phyloP scores from a whole-genome alignment of 2,113 vertebrate genomes.

The Serilophus lunatus region DNA sequence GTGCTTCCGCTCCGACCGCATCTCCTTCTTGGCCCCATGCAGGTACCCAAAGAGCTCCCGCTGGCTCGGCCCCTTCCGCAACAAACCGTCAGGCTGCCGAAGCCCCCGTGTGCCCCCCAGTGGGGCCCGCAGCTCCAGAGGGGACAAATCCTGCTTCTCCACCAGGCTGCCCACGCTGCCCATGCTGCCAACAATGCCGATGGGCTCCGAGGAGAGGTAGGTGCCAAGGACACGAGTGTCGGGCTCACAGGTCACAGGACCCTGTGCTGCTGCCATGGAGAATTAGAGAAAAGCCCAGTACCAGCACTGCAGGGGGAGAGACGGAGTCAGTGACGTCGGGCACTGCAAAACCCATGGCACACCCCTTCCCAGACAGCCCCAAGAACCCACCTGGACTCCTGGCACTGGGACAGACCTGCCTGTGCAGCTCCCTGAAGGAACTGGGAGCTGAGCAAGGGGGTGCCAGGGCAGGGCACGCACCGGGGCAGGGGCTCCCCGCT shows the following conservation, averaged over 20 bases:
- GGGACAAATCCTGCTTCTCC: slow-evolving; percentile 87
- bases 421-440: neutral
- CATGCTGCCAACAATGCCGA: slow-evolving; percentile 79
- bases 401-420: neutral
- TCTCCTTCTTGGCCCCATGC: slow-evolving; percentile 89
- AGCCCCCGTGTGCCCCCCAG: slow-evolving; percentile 79
- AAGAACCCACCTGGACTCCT: neutral
- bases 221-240: slow-evolving; percentile 73
- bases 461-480: neutral
- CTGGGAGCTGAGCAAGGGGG: neutral
- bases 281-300: slow-evolving; percentile 67
- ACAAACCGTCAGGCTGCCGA: slow-evolving; percentile 83
- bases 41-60: slow-evolving; percentile 92
- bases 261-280: slow-evolving; percentile 95
- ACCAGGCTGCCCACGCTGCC: slow-evolving; percentile 96
- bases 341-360: accelerated
- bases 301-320: slow-evolving; percentile 73
- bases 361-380: neutral
- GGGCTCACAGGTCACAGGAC: slow-evolving; percentile 81
- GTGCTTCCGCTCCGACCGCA: slow-evolving; percentile 76
- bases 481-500: neutral
- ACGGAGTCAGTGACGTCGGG: neutral
- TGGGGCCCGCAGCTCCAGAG: slow-evolving; percentile 75
- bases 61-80: slow-evolving; percentile 89
- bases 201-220: slow-evolving; percentile 63